Base-by-base conservation (phyloP, 1,140 invertebrate genomes). In the Aphelinus atriplicis region DNA sequence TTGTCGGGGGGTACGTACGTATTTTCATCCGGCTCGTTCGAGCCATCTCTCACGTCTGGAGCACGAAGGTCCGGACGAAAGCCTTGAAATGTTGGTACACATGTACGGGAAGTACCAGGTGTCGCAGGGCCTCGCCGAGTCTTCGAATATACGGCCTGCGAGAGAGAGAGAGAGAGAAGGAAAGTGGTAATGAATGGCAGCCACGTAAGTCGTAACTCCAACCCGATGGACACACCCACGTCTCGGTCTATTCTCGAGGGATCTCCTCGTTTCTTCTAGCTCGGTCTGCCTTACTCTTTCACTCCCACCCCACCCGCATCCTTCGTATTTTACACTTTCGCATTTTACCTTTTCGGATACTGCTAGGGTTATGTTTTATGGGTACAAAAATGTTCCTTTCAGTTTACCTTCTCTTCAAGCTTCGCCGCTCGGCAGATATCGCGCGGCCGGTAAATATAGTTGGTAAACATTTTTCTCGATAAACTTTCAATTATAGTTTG, bases 171-270 rank as follows among this genome's bases (percentile, higher is more conserved):
- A 70, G 56, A 50, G 73, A 51, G 42, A 6, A 53, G 51, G 48
- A 26, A 43, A 42, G 50, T 7, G 48, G 75, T 84, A 82, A 84
- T 77, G 77, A 83, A 84, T 79, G 78, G 78, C 78, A 73, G 26
- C 65, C 65, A 64, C 61, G 73, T 79, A 76, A 80, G 77, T 72
- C 79, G 79, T 83, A 83, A 83, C 79, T 84, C 76, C 71, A 69
- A 78, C 76, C 65, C 79, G 78, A 83, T 81, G 78, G 78, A 73
- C 78, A 78, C 76, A 77, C 79, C 78, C 76, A 83, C 80, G 78
- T 79, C 67, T 79, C 73, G 77, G 26, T 26, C 53, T 75, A 63
- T 72, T 78, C 80, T 56, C 61, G 50, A 57, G 71, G 61, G 74
- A 78, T 62, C 53, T 26, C 45, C 57, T 57, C 61, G 68, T 42